phyloP scores from a whole-genome alignment of 2,113 vertebrate genomes.

The Cryptotis parvus region DNA sequence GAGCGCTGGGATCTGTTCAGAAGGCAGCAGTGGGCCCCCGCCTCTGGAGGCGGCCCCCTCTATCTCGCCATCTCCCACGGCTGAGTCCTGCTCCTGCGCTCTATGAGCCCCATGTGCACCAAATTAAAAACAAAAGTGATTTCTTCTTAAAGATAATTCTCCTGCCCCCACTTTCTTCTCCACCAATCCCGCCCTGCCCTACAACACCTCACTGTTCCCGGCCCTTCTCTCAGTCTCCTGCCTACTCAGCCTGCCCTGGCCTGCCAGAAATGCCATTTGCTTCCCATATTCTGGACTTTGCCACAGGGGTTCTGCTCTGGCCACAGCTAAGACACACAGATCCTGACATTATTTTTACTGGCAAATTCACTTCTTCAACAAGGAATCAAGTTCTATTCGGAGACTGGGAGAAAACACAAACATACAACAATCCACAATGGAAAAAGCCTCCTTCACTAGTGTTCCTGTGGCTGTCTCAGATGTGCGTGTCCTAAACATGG shows the following conservation, averaged over 20 bases:
- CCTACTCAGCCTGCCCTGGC: neutral
- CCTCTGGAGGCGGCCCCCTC: neutral
- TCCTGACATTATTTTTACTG: conserved; percentile 56
- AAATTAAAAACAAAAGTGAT: conserved; percentile 79
- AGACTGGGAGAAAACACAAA: neutral
- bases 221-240: neutral
- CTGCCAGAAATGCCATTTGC: conserved; percentile 55
- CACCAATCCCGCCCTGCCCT: neutral
- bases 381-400: conserved; percentile 42
- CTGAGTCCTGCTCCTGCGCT: conserved; percentile 33
- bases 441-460: neutral
- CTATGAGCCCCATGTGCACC: conserved; percentile 72
- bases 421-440: no score
- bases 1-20: neutral
- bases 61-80: conserved; percentile 60
- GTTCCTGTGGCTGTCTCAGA: neutral
- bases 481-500: accelerated
- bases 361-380: conserved; percentile 4
- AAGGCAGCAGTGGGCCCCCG: conserved; percentile 8
- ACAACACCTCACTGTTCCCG: neutral
- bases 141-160: conserved; percentile 65
- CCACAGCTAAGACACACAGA: conserved; percentile 46
- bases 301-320: neutral
- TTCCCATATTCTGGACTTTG: conserved; percentile 54
- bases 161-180: neutral